A percentile compares a stretch with the other conserved stretches of the same genome.
phyloP scores from a whole-genome alignment of 1,140 invertebrate species.

The Neodiprion pinetum region DNA sequence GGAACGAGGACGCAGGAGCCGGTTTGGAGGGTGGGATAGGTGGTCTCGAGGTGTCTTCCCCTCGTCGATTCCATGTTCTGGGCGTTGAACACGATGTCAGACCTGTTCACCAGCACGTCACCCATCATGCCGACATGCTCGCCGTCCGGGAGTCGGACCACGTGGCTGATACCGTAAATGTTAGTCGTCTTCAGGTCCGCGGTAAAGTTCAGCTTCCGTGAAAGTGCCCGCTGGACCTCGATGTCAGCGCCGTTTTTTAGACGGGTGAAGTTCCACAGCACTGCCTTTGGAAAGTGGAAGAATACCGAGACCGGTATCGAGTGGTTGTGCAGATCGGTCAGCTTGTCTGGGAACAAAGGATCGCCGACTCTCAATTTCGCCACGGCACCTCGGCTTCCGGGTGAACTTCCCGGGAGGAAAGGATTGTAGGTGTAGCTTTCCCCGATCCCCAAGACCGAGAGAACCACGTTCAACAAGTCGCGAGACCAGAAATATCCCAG shows the following conservation, averaged over 20 bases:
- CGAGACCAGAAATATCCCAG: not conserved
- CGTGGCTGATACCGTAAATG: constrained; percentile 7
- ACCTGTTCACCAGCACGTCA: constrained; percentile 21
- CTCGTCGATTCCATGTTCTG: constrained; percentile 22
- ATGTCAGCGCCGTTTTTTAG: constrained; percentile 22
- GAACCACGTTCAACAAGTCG: constrained; percentile 2
- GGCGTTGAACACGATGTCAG: constrained; percentile 15
- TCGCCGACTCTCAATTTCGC: not conserved
- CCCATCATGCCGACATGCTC: constrained; percentile 11
- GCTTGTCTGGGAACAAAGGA: constrained; percentile 28
- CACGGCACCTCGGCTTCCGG: too few species aligned
- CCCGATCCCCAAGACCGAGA: not conserved
- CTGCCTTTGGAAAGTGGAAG: constrained; percentile 16
- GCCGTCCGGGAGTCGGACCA: constrained; percentile 17
- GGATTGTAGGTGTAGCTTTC: not conserved
- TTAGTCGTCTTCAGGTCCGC: constrained; percentile 6
- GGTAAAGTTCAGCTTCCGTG: constrained; percentile 27
- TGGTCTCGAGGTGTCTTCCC: constrained; percentile 1
- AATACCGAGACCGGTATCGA: constrained; percentile 20
- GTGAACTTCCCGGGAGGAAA: not conserved
- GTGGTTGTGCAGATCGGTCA: constrained; percentile 23
- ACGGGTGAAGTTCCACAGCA: not conserved
- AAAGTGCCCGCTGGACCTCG: constrained; percentile 11
- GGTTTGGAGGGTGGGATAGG: constrained; percentile 4
- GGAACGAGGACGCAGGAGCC: constrained; percentile 14